Evolutionary conservation across 2,113 vertebrate genomes (phyloP).

Genomic region (Colinus virginianus): DNA sequence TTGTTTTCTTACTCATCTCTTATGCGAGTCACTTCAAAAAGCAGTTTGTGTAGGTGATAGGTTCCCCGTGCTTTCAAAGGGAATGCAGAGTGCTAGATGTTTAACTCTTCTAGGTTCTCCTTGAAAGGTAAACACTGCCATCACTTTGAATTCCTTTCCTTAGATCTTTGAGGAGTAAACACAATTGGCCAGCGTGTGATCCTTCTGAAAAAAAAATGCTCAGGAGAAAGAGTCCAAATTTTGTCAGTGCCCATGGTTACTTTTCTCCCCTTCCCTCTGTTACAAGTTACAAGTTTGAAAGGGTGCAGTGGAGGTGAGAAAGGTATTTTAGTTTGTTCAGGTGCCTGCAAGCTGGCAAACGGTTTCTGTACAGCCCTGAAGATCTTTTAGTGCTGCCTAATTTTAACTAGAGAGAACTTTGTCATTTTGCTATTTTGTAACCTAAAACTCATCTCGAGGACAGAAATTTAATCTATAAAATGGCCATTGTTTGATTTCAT

Average conservation of each 20-base stretch:
- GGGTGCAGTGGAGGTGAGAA: background rate
- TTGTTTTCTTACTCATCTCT: slow-evolving; percentile 4
- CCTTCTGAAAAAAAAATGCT: background rate
- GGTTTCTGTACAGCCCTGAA: background rate
- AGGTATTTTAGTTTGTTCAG: background rate
- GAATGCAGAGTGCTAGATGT: background rate
- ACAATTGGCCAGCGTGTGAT: background rate
- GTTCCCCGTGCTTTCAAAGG: background rate
- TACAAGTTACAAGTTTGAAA: background rate
- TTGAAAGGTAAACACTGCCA: background rate
- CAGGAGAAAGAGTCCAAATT: background rate
- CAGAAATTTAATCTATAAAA: background rate
- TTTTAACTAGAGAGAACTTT: background rate
- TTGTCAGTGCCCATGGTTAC: background rate
- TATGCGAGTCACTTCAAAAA: background rate
- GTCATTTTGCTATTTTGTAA: background rate
- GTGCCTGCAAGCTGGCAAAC: background rate
- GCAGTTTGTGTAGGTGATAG: background rate
- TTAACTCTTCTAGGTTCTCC: background rate
- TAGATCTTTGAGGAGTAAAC: background rate
- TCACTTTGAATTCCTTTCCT: background rate
- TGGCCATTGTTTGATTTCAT: background rate
- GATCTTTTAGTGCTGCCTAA: background rate
- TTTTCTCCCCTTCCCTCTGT: background rate
- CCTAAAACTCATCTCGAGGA: background rate